A percentile compares a stretch with the other conserved stretches of the same genome.
Evolutionary conservation across 2,113 vertebrate genomes (phyloP).

Genomic region (Mirza zaza): DNA sequence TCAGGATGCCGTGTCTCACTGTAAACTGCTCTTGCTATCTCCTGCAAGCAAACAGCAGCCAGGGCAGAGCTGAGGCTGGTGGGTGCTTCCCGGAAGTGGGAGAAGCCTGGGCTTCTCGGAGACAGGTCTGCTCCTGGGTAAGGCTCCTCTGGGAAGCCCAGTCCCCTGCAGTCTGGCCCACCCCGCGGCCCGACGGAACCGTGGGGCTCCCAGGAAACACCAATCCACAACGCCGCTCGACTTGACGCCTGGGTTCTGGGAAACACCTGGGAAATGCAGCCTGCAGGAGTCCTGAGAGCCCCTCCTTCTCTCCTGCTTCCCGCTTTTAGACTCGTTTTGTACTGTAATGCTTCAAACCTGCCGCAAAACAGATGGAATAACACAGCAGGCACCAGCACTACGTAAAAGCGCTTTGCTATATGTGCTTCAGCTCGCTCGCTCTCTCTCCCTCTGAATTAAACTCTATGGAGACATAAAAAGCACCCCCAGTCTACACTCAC

Average conservation of each 20-base stretch:
- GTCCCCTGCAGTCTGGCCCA: too few relatives aligned
- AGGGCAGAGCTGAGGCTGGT: background rate
- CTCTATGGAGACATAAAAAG: too few relatives aligned
- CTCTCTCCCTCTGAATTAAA: background rate
- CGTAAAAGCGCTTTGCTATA: background rate
- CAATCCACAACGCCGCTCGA: background rate
- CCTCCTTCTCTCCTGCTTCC: background rate
- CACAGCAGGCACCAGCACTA: background rate
- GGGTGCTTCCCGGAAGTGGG: background rate
- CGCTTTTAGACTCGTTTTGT: background rate
- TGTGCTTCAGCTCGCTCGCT: background rate
- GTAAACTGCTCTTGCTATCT: background rate
- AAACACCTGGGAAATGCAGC: background rate
- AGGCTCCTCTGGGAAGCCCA: background rate
- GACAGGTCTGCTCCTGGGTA: background rate
- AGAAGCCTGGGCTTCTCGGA: background rate
- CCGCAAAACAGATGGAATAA: background rate
- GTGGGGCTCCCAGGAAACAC: background rate
- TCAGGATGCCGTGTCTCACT: background rate
- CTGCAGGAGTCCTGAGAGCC: background rate
- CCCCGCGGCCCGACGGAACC: background rate
- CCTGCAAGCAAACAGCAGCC: background rate
- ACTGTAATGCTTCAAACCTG: background rate
- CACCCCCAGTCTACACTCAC: background rate
- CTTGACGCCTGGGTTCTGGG: background rate